These are phyloP conservation scores for Isotomurus palustris DNA, from an alignment of 2,888 invertebrate species.

Conservation along the genomic window DNA sequence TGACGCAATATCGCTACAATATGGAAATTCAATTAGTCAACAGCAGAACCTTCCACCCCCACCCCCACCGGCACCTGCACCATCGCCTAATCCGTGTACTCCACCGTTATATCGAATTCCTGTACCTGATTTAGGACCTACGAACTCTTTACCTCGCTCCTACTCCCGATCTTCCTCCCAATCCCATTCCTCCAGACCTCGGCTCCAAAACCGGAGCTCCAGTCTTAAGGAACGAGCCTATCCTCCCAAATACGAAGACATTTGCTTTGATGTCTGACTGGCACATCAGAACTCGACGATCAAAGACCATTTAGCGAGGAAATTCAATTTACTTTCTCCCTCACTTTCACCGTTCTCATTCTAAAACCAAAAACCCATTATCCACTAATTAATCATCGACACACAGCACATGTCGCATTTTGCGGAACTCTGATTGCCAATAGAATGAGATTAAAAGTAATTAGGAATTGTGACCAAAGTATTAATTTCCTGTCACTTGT, in stretches of 20 bases:
- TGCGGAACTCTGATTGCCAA: too few relatives aligned
- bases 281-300: too few relatives aligned
- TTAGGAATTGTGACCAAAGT: too few relatives aligned
- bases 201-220: not conserved
- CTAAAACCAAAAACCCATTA: too few relatives aligned
- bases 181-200: not conserved
- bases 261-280: constrained; percentile 43
- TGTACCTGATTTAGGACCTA: constrained; percentile 21
- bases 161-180: not conserved
- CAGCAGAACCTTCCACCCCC: constrained; percentile 26
- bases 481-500: too few relatives aligned
- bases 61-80: constrained; percentile 29
- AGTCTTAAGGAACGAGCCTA: constrained; percentile 32
- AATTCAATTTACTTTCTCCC: too few relatives aligned
- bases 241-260: constrained; percentile 37
- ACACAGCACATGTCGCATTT: too few relatives aligned
- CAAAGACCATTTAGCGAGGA: too few relatives aligned
- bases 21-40: constrained; percentile 28
- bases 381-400: too few relatives aligned
- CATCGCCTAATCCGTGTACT: constrained; percentile 32
- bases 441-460: too few relatives aligned
- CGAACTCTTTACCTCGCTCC: not conserved
- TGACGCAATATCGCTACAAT: constrained; percentile 35
- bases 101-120: constrained; percentile 24
- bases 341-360: too few relatives aligned